Evolutionary conservation across 2,888 invertebrate species (phyloP).

Genomic region (Drosophila flavopinicola): DNA sequence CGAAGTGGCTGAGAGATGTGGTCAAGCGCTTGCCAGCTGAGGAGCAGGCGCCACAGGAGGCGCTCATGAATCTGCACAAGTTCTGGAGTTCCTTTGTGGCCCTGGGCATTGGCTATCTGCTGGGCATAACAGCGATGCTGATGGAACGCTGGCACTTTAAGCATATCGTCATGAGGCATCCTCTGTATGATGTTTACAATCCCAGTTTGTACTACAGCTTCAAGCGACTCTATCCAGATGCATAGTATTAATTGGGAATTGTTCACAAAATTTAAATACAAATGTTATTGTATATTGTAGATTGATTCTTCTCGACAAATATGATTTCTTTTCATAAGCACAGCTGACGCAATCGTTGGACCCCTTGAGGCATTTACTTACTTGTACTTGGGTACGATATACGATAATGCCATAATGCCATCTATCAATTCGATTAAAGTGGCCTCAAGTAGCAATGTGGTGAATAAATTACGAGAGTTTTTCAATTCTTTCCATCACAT

Average conservation of each 20-base stretch:
- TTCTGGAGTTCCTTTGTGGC: slow-evolving; percentile 91
- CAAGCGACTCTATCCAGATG: slow-evolving; percentile 62
- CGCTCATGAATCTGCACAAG: slow-evolving; percentile 91
- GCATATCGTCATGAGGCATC: slow-evolving; percentile 87
- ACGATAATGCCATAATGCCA: slow-evolving; percentile 12
- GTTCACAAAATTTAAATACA: too few relatives aligned
- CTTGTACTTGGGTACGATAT: slow-evolving; percentile 10
- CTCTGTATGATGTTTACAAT: slow-evolving; percentile 88
- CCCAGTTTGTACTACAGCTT: slow-evolving; percentile 81
- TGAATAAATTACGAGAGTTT: slow-evolving; percentile 39
- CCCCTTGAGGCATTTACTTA: neutral
- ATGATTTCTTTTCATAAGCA: slow-evolving; percentile 16
- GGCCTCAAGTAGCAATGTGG: slow-evolving; percentile 74
- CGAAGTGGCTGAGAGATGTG: slow-evolving; percentile 92
- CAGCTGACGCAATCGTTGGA: slow-evolving; percentile 32
- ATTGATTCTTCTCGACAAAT: slow-evolving; percentile 28
- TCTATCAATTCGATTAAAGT: slow-evolving; percentile 53
- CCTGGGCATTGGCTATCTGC: slow-evolving; percentile 88
- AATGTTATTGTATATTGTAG: too few relatives aligned
- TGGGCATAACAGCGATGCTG: slow-evolving; percentile 86
- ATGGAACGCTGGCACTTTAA: slow-evolving; percentile 89
- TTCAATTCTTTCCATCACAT: slow-evolving; percentile 51
- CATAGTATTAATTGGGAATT: slow-evolving; percentile 17
- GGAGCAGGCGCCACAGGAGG: slow-evolving; percentile 88
- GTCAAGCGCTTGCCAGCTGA: slow-evolving; percentile 87